Percentiles rank a stretch among this genome's conserved stretches.
These are phyloP conservation scores for Lycodopsis pacificus DNA, from an alignment of 2,797 vertebrate species.

Conservation along the genomic window DNA sequence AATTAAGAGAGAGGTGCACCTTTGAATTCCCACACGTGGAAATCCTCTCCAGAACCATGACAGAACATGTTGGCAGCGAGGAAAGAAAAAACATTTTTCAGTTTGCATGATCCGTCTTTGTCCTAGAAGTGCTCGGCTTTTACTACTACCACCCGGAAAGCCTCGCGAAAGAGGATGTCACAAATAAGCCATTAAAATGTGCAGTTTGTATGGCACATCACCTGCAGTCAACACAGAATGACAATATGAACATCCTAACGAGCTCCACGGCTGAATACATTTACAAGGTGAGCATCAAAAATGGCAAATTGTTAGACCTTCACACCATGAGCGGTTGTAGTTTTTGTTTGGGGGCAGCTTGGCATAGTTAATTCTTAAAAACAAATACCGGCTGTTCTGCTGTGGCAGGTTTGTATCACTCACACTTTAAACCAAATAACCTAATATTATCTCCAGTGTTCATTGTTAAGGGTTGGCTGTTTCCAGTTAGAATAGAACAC, in stretches of 20 bases:
- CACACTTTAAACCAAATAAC: conserved; percentile 3
- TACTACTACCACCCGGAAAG: conserved; percentile 22
- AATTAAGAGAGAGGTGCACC: conserved; percentile 76
- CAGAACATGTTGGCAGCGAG: conserved; percentile 56
- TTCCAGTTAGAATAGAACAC: not conserved
- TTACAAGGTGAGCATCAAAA: conserved; percentile 25
- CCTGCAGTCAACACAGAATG: conserved; percentile 23
- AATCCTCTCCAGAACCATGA: conserved; percentile 57
- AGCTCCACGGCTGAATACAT: conserved; percentile 45
- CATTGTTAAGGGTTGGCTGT: not conserved
- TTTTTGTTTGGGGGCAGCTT: conserved; percentile 12
- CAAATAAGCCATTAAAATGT: conserved; percentile 56
- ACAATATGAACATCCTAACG: conserved; percentile 50
- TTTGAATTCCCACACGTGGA: conserved; percentile 77
- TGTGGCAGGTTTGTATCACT: conserved; percentile 1
- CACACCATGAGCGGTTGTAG: not conserved
- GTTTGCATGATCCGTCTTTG: conserved; percentile 64
- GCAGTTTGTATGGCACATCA: conserved; percentile 14
- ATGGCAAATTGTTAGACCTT: conserved; percentile 10
- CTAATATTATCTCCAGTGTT: conserved; percentile 4
- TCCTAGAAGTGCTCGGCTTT: conserved; percentile 42
- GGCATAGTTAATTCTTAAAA: not conserved
- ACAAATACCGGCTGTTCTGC: conserved; percentile 4
- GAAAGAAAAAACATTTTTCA: conserved; percentile 52
- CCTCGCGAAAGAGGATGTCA: conserved; percentile 25